Evolutionary conservation across 2,888 invertebrate genomes (phyloP), one percentile per base, ranked within the genome.

Genomic region (Cheiracanthium punctorium): DNA sequence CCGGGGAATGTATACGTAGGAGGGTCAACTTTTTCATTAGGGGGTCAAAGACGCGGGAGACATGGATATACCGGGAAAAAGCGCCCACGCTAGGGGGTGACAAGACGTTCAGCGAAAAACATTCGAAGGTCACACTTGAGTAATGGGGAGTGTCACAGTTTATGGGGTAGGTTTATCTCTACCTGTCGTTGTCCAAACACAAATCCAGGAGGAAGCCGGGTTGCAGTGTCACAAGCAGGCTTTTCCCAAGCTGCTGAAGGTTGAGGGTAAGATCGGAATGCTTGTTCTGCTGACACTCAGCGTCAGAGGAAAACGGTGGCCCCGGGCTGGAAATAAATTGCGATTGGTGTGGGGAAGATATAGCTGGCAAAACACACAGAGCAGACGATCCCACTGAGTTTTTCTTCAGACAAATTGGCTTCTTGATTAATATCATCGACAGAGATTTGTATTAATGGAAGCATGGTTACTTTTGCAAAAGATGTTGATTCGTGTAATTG

Each of bases 111-210:
- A 24, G 2, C 24, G 58, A 58, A 58, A 58, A 58, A 58, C 58
- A 58, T 58, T 58, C 58, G 58, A 58, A 58, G 58, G 58, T 58
- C 58, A 58, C 24, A 24, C 67, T 71, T 82, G 71, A 76, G 76
- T 76, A 82, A 82, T 82, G 69, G 76, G 64, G 30, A 64, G 70
- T 71, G 82, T 71, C 76, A 48, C 64, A 43, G 71, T 71, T 71
- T 76, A 76, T 29, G n/a, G 30, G 52, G 69, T n/a, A 69, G 70
- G 71, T 70, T 82, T 82, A 82, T 82, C 82, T 37, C 71, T 75
- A 82, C 82, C 76, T 82, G 82, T 76, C 71, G 64, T 24, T 28
- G 24, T 32, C 30, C 43, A 67, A 80, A 74, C 48, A 73, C 28
- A n/a, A n/a, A 69, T 43, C 17, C 10, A 14, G 52, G 32, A 69